Conservation (phyloP, 1,140 invertebrate genomes). For the Nebria ingens region DNA sequence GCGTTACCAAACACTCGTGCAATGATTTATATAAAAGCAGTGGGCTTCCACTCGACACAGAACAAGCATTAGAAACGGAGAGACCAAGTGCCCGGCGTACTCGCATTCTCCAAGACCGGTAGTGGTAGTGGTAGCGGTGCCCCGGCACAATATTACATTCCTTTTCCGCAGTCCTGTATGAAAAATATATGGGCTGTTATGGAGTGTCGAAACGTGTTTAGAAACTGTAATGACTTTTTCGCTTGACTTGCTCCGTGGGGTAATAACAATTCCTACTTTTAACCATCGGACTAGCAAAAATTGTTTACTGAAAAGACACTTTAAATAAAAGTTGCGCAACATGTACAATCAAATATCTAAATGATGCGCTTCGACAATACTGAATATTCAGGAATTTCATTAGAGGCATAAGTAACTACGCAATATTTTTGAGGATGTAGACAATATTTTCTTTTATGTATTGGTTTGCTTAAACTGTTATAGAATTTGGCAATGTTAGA, state of each 20-base stretch:
- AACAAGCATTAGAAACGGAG: constrained; percentile 2
- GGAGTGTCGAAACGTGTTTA: constrained; percentile 5
- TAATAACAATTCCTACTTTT: background rate
- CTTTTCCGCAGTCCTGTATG: background rate
- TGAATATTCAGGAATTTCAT: too few relatives aligned
- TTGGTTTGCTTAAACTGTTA: too few relatives aligned
- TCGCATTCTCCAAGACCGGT: background rate
- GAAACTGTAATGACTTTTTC: constrained; percentile 8
- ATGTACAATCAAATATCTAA: too few relatives aligned
- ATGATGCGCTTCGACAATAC: too few relatives aligned
- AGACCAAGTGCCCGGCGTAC: background rate
- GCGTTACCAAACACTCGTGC: background rate
- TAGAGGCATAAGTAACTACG: too few relatives aligned
- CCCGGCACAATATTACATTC: background rate
- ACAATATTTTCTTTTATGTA: too few relatives aligned
- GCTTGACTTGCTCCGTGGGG: background rate
- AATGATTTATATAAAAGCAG: constrained; percentile 9
- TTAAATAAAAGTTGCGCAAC: too few relatives aligned
- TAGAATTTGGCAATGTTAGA: too few relatives aligned
- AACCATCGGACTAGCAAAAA: too few relatives aligned
- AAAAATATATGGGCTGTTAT: constrained; percentile 5
- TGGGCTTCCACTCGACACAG: constrained; percentile 5
- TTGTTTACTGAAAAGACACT: too few relatives aligned
- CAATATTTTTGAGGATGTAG: too few relatives aligned
- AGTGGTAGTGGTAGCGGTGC: too few relatives aligned